Conservation (phyloP, 2,113 vertebrate genomes). For the Sciurus niger region DNA sequence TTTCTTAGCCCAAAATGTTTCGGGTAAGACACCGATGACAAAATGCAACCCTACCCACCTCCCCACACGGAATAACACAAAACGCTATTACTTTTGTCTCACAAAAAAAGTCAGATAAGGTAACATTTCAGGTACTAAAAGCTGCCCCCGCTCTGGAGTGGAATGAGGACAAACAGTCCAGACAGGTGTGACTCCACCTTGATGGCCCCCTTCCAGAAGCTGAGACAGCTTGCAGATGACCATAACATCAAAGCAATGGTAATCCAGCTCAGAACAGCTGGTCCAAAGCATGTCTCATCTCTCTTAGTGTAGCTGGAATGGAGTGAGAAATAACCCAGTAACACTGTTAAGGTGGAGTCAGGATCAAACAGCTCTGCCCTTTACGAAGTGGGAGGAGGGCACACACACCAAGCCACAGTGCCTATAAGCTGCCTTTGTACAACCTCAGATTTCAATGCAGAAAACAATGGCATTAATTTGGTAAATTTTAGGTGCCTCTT, state of each 20-base stretch:
- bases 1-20: background rate
- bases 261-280: constrained; percentile 84
- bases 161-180: background rate
- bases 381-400: background rate
- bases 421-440: background rate
- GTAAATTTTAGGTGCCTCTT: background rate
- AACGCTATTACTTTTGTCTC: constrained; percentile 45
- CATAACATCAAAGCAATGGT: constrained; percentile 83
- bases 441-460: constrained; percentile 1
- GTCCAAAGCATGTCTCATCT: constrained; percentile 58
- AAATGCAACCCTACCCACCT: background rate
- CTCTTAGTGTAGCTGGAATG: constrained; percentile 39
- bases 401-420: background rate
- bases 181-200: constrained; percentile 83
- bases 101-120: constrained; percentile 29
- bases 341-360: constrained; percentile 6
- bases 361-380: constrained; percentile 68
- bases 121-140: constrained; percentile 48
- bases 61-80: background rate
- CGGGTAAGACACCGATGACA: background rate
- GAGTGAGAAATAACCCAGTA: constrained; percentile 33
- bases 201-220: constrained; percentile 82
- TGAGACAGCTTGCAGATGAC: constrained; percentile 85
- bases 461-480: constrained; percentile 24
- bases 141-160: background rate